Evolutionary conservation across 2,797 vertebrate species (phyloP).

Genomic region (Melanotaenia maccullochi): DNA sequence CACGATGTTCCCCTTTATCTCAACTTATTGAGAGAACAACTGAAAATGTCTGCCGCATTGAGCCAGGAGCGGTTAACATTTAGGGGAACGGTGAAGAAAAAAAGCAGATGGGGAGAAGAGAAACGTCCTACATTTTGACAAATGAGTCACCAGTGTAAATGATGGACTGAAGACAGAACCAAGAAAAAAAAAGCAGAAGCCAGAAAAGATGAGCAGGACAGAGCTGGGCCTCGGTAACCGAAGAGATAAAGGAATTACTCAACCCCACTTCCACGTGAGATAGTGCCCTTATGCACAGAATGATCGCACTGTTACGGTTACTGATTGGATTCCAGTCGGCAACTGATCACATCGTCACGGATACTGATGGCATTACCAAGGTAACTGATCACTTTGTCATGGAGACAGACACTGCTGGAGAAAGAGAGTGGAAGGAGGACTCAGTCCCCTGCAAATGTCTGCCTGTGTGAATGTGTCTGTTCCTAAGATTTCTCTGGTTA

Average conservation of each 20-base stretch:
- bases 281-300: constrained; percentile 47
- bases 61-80: constrained; percentile 74
- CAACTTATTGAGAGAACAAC: constrained; percentile 49
- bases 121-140: constrained; percentile 56
- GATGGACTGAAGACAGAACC: constrained; percentile 46
- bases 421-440: constrained; percentile 34
- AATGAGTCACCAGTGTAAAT: constrained; percentile 69
- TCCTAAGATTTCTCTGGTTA: constrained; percentile 34
- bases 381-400: constrained; percentile 66
- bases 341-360: constrained; percentile 69
- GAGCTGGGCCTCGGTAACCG: constrained; percentile 27
- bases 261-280: constrained; percentile 35
- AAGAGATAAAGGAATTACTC: constrained; percentile 51
- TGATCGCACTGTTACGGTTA: constrained; percentile 43
- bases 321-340: constrained; percentile 57
- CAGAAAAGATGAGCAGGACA: constrained; percentile 33
- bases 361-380: constrained; percentile 69
- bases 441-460: constrained; percentile 21
- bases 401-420: constrained; percentile 36
- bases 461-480: constrained; percentile 14
- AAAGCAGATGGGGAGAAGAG: constrained; percentile 52
- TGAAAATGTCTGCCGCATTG: constrained; percentile 66
- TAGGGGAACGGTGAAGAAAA: constrained; percentile 32
- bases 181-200: constrained; percentile 12
- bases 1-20: constrained; percentile 57